These are phyloP conservation scores for Myzus persicae DNA, from an alignment of 1,140 invertebrate genomes.

Conservation along the genomic window DNA sequence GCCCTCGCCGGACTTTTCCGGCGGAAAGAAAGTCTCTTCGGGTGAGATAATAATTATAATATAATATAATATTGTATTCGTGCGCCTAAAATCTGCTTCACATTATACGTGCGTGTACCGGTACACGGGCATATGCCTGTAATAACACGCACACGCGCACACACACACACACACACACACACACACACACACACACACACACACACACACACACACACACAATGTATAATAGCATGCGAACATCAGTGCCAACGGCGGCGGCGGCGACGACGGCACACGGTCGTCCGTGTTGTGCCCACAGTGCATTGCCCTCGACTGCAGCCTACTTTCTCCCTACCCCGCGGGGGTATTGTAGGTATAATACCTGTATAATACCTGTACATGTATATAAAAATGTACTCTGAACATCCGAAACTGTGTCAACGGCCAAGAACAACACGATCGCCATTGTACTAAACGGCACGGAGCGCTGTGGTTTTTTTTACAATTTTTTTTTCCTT, in stretches of 20 bases:
- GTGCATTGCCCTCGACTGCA: constrained; percentile 48
- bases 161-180: not conserved
- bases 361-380: not conserved
- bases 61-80: not conserved
- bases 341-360: not conserved
- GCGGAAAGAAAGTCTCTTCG: not conserved
- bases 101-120: not conserved
- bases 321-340: constrained; percentile 52
- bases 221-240: not conserved
- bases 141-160: not conserved
- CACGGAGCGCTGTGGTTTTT: constrained; percentile 8
- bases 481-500: not conserved
- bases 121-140: not conserved
- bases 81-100: not conserved
- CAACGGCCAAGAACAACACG: constrained; percentile 52
- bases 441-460: constrained; percentile 38
- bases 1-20: not conserved
- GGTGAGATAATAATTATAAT: not conserved
- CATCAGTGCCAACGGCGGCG: constrained; percentile 6
- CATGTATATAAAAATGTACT: not conserved
- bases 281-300: constrained; percentile 28
- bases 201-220: not conserved
- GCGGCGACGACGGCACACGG: not conserved
- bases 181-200: not conserved
- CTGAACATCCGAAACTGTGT: constrained; percentile 39